Evolutionary conservation across 2,113 vertebrate species (phyloP).

Genomic region (Protomyctophum bolini): DNA sequence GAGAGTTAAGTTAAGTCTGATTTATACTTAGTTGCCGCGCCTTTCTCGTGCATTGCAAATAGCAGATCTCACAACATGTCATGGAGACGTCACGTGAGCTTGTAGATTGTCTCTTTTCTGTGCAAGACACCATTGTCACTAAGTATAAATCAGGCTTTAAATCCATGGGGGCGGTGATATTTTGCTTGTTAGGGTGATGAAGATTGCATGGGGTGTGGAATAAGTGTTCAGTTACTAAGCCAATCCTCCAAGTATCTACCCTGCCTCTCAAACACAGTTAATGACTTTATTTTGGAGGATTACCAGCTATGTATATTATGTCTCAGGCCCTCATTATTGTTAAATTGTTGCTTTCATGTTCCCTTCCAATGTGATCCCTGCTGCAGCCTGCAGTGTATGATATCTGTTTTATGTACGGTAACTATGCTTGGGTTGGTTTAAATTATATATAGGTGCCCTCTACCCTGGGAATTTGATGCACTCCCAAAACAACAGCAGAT

Average conservation of each 20-base stretch:
- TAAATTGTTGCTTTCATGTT: slow-evolving; percentile 30
- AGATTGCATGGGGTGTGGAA: slow-evolving; percentile 10
- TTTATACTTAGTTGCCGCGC: too few relatives aligned
- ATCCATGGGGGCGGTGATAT: not conserved
- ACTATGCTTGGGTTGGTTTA: slow-evolving; percentile 27
- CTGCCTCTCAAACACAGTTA: slow-evolving; percentile 24
- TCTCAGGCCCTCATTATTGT: slow-evolving; percentile 32
- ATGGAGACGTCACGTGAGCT: too few relatives aligned
- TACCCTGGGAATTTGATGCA: slow-evolving; percentile 19
- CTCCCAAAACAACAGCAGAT: slow-evolving; percentile 31
- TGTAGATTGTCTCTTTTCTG: too few relatives aligned
- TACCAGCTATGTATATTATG: slow-evolving; percentile 29
- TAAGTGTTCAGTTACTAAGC: slow-evolving; percentile 58
- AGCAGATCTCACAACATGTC: too few relatives aligned
- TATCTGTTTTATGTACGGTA: slow-evolving; percentile 16
- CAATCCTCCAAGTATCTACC: slow-evolving; percentile 4
- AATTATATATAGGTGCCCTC: slow-evolving; percentile 24
- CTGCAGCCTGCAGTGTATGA: not conserved
- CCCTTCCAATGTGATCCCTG: slow-evolving; percentile 18
- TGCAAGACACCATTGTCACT: too few relatives aligned
- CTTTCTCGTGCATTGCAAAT: too few relatives aligned
- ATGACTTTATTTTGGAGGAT: slow-evolving; percentile 41
- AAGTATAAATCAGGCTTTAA: too few relatives aligned
- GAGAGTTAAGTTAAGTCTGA: not conserved
- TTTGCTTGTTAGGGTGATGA: slow-evolving; percentile 14